Evolutionary conservation across 1,140 invertebrate species (phyloP).

Genomic region (Drosophila hydei): DNA sequence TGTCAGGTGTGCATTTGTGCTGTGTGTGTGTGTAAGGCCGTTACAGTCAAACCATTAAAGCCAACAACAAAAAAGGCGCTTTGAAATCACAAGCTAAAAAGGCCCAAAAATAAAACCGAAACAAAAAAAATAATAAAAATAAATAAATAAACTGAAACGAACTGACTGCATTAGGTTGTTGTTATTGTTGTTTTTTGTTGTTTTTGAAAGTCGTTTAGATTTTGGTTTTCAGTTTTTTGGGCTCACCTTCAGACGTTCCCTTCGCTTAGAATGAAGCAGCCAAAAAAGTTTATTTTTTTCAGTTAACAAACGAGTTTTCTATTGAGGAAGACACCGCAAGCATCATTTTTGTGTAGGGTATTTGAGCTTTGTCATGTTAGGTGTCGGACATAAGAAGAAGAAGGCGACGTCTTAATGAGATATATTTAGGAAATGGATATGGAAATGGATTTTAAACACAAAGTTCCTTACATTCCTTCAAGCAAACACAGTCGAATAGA

Average conservation of each 20-base stretch:
- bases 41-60: conserved; percentile 46
- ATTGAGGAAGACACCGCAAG: conserved; percentile 26
- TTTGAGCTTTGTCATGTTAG: no score
- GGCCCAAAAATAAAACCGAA: conserved; percentile 7
- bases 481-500: no score
- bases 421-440: no score
- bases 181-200: conserved; percentile 12
- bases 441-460: no score
- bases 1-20: conserved; percentile 57
- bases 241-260: conserved; percentile 48
- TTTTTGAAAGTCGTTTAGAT: conserved; percentile 70
- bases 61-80: conserved; percentile 59
- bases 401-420: no score
- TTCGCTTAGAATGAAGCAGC: conserved; percentile 23
- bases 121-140: conserved; percentile 8
- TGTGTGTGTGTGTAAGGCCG: conserved; percentile 49
- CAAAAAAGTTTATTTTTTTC: conserved; percentile 15
- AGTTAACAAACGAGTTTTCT: conserved; percentile 35
- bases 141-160: conserved; percentile 54
- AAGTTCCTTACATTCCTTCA: no score
- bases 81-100: conserved; percentile 51
- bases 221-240: conserved; percentile 31
- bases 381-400: no score
- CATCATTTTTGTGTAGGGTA: neutral
- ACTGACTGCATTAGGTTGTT: conserved; percentile 55